These are phyloP conservation scores for Sphaeridia pumilis DNA, from an alignment of 2,888 invertebrate species.

Conservation along the genomic window DNA sequence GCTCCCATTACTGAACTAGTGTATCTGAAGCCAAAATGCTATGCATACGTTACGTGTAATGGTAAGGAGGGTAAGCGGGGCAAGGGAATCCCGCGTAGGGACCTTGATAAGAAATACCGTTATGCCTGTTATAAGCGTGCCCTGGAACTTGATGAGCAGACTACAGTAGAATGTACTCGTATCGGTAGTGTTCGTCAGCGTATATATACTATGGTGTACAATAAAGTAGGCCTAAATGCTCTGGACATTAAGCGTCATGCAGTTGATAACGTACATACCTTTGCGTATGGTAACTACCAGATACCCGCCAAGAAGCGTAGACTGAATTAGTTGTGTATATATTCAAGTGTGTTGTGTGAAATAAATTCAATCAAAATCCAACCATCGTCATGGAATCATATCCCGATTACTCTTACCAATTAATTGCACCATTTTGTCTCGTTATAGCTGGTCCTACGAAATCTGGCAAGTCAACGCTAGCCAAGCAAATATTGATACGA, in stretches of 20 bases:
- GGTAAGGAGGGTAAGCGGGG: background rate
- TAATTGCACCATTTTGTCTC: too few relatives aligned
- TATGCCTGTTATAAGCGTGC: background rate
- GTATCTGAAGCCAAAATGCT: background rate
- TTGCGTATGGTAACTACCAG: background rate
- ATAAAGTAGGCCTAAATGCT: background rate
- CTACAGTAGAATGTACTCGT: background rate
- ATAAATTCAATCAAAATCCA: too few relatives aligned
- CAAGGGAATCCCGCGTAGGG: background rate
- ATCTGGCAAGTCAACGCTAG: background rate
- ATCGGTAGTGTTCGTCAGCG: background rate
- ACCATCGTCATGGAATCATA: background rate
- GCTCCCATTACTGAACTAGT: background rate
- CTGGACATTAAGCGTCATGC: background rate
- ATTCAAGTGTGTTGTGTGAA: background rate
- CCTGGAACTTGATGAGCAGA: background rate
- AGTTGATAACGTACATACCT: background rate
- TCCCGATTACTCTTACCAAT: too few relatives aligned
- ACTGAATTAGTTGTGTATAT: background rate
- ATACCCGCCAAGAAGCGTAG: background rate
- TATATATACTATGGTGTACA: background rate
- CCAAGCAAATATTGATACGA: background rate
- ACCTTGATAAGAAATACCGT: background rate
- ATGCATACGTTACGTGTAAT: background rate
- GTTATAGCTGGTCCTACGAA: background rate